These are phyloP conservation scores for Tipula confusa DNA, from an alignment of 2,888 invertebrate species.

Conservation along the genomic window DNA sequence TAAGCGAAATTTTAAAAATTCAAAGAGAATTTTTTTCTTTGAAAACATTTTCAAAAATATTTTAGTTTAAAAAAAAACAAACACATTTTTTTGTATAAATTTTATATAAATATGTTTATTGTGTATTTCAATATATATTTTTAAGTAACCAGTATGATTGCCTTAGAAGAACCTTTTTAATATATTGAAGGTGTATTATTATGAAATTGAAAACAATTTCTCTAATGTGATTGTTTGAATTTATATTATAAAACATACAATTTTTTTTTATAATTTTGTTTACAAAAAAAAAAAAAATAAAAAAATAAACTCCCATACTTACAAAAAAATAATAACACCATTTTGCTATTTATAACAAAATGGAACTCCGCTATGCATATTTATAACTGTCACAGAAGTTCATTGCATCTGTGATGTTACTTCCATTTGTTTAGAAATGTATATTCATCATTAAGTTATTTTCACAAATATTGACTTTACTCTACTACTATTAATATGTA, in stretches of 20 bases:
- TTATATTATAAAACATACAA: conserved; percentile 21
- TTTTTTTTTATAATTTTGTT: conserved; percentile 21
- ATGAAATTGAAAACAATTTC: conserved; percentile 27
- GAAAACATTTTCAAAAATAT: conserved; percentile 33
- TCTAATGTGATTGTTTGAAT: background rate
- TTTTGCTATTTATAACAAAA: background rate
- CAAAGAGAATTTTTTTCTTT: conserved; percentile 38
- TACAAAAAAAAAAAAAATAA: background rate
- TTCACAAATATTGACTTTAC: conserved; percentile 12
- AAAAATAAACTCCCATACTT: conserved; percentile 20
- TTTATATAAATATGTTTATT: conserved; percentile 25
- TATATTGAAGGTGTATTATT: conserved; percentile 21
- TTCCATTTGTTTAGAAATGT: background rate
- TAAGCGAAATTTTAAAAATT: conserved; percentile 43
- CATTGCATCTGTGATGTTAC: background rate
- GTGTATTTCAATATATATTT: conserved; percentile 28
- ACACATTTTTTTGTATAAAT: conserved; percentile 14
- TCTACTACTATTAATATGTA: background rate
- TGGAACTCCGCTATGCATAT: background rate
- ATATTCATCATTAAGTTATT: background rate
- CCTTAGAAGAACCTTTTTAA: conserved; percentile 20
- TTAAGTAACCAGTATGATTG: conserved; percentile 30
- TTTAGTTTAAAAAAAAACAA: conserved; percentile 4
- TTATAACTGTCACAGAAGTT: background rate
- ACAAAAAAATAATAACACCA: background rate